These are phyloP conservation scores for Ia io DNA, from an alignment of 2,113 vertebrate species.

Conservation along the genomic window DNA sequence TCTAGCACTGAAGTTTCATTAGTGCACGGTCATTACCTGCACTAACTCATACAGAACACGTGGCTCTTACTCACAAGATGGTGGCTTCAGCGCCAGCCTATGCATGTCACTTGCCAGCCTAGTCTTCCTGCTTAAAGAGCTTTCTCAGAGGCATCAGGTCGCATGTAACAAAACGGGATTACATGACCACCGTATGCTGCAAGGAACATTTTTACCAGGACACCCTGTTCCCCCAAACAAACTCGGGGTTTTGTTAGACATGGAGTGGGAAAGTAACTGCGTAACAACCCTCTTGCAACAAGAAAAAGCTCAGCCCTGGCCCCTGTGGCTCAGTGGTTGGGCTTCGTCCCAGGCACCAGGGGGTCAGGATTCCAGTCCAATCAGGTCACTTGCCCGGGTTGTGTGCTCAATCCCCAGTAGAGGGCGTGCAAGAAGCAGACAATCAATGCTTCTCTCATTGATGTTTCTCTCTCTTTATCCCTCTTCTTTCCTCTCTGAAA, in stretches of 20 bases:
- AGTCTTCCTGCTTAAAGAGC: not conserved
- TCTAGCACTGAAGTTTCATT: rapidly evolving
- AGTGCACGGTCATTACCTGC: not conserved
- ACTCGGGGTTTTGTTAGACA: not conserved
- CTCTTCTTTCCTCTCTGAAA: too few relatives aligned
- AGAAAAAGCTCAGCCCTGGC: not conserved
- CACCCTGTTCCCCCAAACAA: too few relatives aligned
- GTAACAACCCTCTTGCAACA: not conserved
- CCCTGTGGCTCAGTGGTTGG: too few relatives aligned
- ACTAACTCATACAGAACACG: rapidly evolving
- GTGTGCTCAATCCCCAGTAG: too few relatives aligned
- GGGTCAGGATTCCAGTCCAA: too few relatives aligned
- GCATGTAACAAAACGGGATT: not conserved
- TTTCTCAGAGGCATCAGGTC: too few relatives aligned
- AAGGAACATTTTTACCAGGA: not conserved
- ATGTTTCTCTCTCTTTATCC: too few relatives aligned
- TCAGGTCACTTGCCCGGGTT: too few relatives aligned
- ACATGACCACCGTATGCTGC: rapidly evolving
- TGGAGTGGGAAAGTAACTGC: too few relatives aligned
- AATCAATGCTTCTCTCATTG: too few relatives aligned
- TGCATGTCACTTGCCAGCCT: rapidly evolving
- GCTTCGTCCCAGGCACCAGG: too few relatives aligned
- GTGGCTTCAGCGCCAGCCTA: not conserved
- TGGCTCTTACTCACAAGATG: not conserved
- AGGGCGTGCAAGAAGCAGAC: too few relatives aligned